A percentile compares a stretch with the other conserved stretches of the same genome.
These are phyloP conservation scores for Tursiops truncatus DNA, from an alignment of 2,113 vertebrate species.

Conservation along the genomic window DNA sequence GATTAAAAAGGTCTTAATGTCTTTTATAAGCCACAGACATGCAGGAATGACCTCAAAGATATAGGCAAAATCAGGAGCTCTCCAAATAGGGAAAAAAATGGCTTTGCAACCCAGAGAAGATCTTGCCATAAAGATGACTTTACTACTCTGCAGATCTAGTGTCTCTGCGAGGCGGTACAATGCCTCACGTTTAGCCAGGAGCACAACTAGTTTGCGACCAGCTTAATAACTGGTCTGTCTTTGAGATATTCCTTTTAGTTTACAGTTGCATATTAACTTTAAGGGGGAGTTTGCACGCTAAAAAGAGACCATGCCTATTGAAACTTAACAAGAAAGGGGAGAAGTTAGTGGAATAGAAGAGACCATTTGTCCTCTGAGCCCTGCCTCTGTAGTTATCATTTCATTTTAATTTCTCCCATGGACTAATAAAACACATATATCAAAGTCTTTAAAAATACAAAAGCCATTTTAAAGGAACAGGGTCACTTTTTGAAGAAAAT, in stretches of 20 bases:
- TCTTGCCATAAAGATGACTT: not conserved
- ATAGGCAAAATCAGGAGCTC: not conserved
- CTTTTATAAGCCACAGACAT: not conserved
- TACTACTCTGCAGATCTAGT: not conserved
- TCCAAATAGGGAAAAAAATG: not conserved
- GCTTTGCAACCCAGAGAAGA: not conserved
- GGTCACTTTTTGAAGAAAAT: not conserved
- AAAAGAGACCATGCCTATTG: not conserved
- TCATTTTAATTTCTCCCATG: conserved; percentile 18
- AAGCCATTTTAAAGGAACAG: not conserved
- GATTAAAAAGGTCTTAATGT: not conserved
- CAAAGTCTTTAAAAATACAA: not conserved
- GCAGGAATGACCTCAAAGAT: not conserved
- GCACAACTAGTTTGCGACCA: not conserved
- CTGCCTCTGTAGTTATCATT: not conserved
- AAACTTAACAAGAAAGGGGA: not conserved
- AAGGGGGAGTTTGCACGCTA: not conserved
- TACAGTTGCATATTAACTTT: conserved; percentile 2
- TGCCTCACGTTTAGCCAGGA: not conserved
- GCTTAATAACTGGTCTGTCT: not conserved
- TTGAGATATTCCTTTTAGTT: not conserved
- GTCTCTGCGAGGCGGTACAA: not conserved
- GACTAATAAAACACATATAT: not conserved
- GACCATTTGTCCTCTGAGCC: not conserved
- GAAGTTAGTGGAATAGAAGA: not conserved